Base-by-base conservation (phyloP, 2,113 vertebrate genomes). In the Bothrops jararaca region DNA sequence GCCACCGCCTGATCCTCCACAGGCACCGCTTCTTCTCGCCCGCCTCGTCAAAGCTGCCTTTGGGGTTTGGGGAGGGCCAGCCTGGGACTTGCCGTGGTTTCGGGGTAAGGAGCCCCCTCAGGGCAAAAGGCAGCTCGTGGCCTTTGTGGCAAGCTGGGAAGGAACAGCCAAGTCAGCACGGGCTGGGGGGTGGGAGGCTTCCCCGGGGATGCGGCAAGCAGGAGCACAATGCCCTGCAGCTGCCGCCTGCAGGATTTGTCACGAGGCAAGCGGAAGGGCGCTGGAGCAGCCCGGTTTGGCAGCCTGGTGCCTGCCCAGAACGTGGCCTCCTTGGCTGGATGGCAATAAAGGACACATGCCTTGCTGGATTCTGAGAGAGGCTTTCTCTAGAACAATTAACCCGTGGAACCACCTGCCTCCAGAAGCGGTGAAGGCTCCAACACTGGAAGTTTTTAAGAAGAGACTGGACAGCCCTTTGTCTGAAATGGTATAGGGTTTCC, bases 81-180 rank as follows among this genome's bases (percentile, higher is more conserved):
- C n/a, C 69, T 11, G 56, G 74, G 87, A 69, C 93, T 86, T 92
- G 93, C 56, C 5, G 24, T 34, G 88, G 93, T 93, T 64, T 45
- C 90, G n/a, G 88, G 56, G 74, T 74, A 89, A 85, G 93, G 87
- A n/a, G n/a, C n/a, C 64, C 69, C 93, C 93, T 23, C 15, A 0
- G 87, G 93, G 23, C 26, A 60, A 26, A 34, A 54, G 24, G 90
- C 74, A 58, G 52, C 64, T 50, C 23, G 7, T n/a, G 58, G 90
- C 60, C 39, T 93, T 91, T 93, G 56, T n/a, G 57, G 91, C 24
- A 56, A 85, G 91, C 39, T 4, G 20, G 13, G 87, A 56, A 89
- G 42, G 69, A 85, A 45, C 69, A 89, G 92, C 88, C 53, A 24
- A 89, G 64, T 92, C 92, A 92, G 92, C 92, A 85, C 34, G n/a